Evolutionary conservation across 2,888 invertebrate species (phyloP).

Genomic region (Seladonia tumulorum): DNA sequence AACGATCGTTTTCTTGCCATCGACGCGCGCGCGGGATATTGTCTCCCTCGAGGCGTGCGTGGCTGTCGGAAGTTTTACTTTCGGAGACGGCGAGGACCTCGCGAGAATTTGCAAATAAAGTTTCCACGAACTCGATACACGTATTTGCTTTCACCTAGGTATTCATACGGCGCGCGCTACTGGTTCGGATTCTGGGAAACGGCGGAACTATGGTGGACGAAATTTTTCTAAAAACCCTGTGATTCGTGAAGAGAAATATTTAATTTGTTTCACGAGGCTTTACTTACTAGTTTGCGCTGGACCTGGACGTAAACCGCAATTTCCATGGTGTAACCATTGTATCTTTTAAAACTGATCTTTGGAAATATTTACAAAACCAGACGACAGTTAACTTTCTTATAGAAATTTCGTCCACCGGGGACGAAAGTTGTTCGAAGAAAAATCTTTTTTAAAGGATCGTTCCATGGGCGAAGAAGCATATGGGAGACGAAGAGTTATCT

Average conservation of each 20-base stretch:
- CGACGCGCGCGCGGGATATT: slow-evolving; percentile 15
- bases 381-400: no score
- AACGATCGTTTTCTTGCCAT: slow-evolving; percentile 20
- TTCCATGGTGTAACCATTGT: no score
- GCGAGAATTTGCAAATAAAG: slow-evolving; percentile 24
- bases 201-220: background rate
- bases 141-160: slow-evolving; percentile 39
- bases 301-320: no score
- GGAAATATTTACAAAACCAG: no score
- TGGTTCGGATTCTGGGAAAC: background rate
- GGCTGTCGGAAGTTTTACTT: slow-evolving; percentile 16
- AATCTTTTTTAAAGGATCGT: background rate
- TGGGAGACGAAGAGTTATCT: slow-evolving; percentile 6
- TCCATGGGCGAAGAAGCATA: background rate
- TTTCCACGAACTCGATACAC: slow-evolving; percentile 32
- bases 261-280: no score
- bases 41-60: background rate
- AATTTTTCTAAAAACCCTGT: background rate
- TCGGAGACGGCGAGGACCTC: background rate
- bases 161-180: background rate
- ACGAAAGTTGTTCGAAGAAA: background rate
- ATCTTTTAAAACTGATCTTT: no score
- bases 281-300: no score
- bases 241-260: no score
- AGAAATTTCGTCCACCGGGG: no score